Evolutionary conservation across 2,113 vertebrate species (phyloP).

Genomic region (Heterotis niloticus): DNA sequence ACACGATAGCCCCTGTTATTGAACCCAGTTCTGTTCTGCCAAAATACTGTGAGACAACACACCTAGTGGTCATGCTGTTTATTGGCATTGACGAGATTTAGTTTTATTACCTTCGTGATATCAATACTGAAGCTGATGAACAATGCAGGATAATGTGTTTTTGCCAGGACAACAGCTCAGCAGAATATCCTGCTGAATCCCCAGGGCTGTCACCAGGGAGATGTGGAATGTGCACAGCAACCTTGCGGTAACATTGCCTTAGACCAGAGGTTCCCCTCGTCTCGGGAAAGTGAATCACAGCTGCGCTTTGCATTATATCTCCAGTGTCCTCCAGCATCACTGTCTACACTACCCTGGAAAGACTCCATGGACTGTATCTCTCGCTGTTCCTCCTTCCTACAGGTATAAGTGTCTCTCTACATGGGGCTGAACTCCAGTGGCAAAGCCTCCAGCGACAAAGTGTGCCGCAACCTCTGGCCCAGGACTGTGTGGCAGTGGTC

Average conservation of each 20-base stretch:
- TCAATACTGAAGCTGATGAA: neutral
- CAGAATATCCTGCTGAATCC: constrained; percentile 20
- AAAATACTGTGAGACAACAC: no score
- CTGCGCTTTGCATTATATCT: neutral
- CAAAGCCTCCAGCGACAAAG: constrained; percentile 71
- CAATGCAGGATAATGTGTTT: neutral
- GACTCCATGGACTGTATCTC: neutral
- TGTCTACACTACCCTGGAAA: neutral
- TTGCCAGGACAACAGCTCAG: constrained; percentile 8
- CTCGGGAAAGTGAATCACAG: neutral
- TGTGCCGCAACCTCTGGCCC: constrained; percentile 63
- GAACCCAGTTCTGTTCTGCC: no score
- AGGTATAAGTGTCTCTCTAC: constrained; percentile 88
- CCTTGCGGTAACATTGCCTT: neutral
- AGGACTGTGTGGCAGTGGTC: constrained; percentile 62
- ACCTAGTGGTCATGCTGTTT: neutral
- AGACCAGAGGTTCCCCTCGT: neutral
- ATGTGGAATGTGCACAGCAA: neutral
- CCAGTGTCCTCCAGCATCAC: neutral
- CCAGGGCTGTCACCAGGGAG: neutral
- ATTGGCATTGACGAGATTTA: neutral
- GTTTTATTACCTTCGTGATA: neutral
- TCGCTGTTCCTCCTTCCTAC: constrained; percentile 45
- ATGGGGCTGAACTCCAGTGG: constrained; percentile 81
- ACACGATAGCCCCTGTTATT: no score